Evolutionary conservation across 2,797 vertebrate species (phyloP).

Genomic region (Eulemur mongoz): DNA sequence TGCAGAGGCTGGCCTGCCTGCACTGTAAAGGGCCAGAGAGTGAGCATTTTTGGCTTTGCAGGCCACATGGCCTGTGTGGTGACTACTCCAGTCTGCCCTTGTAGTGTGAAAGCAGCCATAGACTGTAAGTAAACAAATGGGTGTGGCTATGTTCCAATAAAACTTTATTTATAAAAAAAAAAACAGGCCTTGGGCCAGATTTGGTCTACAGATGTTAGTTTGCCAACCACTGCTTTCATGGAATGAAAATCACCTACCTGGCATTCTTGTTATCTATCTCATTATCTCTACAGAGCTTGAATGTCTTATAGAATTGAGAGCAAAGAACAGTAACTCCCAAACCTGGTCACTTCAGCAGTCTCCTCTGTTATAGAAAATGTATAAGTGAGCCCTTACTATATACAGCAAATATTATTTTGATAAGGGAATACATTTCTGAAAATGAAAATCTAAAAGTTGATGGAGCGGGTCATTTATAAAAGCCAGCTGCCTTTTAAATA

Average conservation of each 20-base stretch:
- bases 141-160: neutral
- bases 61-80: neutral
- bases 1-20: neutral
- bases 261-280: neutral
- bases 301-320: conserved; percentile 18
- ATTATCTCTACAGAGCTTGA: neutral
- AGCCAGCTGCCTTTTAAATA: conserved; percentile 64
- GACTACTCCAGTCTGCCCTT: neutral
- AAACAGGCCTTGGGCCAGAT: neutral
- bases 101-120: neutral
- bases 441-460: conserved; percentile 48
- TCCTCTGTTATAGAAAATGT: neutral
- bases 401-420: neutral
- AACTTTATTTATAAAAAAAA: conserved; percentile 27
- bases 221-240: neutral
- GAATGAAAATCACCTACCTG: neutral
- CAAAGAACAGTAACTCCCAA: neutral
- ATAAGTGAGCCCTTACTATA: neutral
- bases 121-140: neutral
- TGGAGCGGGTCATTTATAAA: conserved; percentile 46
- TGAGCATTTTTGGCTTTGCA: neutral
- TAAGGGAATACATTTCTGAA: conserved; percentile 51
- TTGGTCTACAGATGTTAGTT: neutral
- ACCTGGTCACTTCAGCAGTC: neutral
- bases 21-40: neutral